phyloP scores from a whole-genome alignment of 2,797 vertebrate species.

The Onychomys torridus region DNA sequence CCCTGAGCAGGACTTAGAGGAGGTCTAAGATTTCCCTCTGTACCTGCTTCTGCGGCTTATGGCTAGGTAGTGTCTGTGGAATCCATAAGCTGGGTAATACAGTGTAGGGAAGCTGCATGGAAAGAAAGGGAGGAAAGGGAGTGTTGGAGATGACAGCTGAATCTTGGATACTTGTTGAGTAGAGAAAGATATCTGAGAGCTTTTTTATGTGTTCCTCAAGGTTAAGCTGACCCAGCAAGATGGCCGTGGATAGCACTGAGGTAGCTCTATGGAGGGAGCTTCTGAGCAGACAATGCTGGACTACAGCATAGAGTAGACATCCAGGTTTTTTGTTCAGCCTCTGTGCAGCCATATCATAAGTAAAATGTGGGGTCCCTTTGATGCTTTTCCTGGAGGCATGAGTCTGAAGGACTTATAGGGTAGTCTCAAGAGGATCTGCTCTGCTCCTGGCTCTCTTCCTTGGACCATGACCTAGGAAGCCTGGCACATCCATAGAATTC shows the following conservation, averaged over 20 bases:
- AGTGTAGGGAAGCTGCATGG: neutral
- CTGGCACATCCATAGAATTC: neutral
- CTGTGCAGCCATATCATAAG: too few relatives aligned
- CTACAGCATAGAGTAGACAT: neutral
- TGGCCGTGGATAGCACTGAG: too few relatives aligned
- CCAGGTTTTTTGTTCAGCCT: neutral
- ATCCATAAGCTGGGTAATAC: neutral
- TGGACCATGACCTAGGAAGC: neutral
- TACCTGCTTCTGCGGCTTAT: too few relatives aligned
- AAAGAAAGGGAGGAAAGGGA: too few relatives aligned
- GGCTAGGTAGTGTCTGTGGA: too few relatives aligned
- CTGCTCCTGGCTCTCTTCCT: neutral
- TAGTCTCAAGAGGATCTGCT: neutral
- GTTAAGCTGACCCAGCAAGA: neutral
- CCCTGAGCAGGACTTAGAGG: neutral
- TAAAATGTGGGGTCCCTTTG: neutral
- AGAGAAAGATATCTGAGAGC: neutral
- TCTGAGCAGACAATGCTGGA: neutral
- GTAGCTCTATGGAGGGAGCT: neutral
- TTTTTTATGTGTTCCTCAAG: neutral
- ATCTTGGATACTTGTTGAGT: too few relatives aligned
- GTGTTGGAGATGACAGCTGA: neutral
- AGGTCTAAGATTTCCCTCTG: neutral
- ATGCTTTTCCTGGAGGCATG: neutral
- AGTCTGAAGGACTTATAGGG: neutral